A percentile compares a stretch with the other conserved stretches of the same genome.
These are phyloP conservation scores for Oreochromis mossambicus DNA, from an alignment of 2,797 vertebrate genomes.

Conservation along the genomic window DNA sequence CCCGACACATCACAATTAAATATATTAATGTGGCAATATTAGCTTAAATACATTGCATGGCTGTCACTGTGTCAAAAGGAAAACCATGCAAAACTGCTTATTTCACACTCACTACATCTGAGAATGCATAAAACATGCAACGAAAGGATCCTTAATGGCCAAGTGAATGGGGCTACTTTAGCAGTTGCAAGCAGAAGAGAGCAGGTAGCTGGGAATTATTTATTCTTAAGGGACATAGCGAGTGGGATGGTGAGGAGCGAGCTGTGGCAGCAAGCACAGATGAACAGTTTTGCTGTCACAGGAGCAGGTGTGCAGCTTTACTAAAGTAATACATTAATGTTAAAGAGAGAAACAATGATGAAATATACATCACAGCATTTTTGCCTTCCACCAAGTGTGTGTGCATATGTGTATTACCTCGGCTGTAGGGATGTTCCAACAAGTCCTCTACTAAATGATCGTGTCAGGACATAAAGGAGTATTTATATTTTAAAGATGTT, in stretches of 20 bases:
- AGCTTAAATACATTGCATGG: not conserved
- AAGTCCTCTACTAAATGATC: not conserved
- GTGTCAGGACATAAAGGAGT: not conserved
- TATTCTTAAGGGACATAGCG: constrained; percentile 24
- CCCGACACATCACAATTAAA: not conserved
- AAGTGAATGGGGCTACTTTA: constrained; percentile 10
- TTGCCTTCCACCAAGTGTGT: not conserved
- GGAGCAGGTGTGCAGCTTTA: constrained; percentile 35
- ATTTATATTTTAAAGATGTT: not conserved
- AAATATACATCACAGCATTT: constrained; percentile 31
- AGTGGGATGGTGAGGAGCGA: not conserved
- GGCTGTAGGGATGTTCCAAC: not conserved
- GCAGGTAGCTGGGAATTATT: constrained; percentile 34
- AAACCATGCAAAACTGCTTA: not conserved
- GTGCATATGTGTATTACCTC: not conserved
- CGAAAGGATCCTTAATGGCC: not conserved
- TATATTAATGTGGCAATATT: not conserved
- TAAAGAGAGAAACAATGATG: constrained; percentile 23
- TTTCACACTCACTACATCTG: not conserved
- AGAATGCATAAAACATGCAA: not conserved
- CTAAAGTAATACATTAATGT: constrained; percentile 33
- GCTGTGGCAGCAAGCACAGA: not conserved
- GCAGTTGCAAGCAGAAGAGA: constrained; percentile 20
- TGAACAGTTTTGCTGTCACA: not conserved
- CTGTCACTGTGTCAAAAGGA: not conserved